Evolutionary conservation across 2,888 invertebrate genomes (phyloP).

Genomic region (Junonia oenone): DNA sequence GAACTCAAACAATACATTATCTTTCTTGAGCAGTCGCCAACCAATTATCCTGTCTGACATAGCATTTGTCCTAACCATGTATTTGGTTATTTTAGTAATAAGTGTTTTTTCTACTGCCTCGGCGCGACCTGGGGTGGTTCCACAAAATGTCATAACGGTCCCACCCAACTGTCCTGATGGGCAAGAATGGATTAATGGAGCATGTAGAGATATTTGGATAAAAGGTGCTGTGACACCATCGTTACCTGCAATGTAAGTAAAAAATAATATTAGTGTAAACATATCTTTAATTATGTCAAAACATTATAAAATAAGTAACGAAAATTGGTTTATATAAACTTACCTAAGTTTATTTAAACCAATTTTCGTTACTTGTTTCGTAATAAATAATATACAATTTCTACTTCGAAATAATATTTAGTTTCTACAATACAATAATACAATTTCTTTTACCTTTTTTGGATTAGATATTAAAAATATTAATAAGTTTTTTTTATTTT

Average conservation of each 20-base stretch:
- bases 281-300: background rate
- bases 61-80: conserved; percentile 7
- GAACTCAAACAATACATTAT: conserved; percentile 1
- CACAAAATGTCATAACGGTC: conserved; percentile 33
- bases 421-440: too few species aligned
- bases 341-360: too few species aligned
- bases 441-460: too few species aligned
- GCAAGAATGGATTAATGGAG: conserved; percentile 38
- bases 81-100: conserved; percentile 2
- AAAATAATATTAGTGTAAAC: background rate
- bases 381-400: too few species aligned
- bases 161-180: conserved; percentile 35
- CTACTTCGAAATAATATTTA: too few species aligned
- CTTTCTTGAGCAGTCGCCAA: background rate
- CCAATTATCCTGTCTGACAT: background rate
- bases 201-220: conserved; percentile 43
- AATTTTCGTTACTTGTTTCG: too few species aligned
- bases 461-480: too few species aligned
- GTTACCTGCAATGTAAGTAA: conserved; percentile 15
- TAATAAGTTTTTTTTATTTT: too few species aligned
- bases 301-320: too few species aligned
- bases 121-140: background rate
- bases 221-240: conserved; percentile 14
- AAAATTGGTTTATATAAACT: too few species aligned
- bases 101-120: conserved; percentile 8